Percentiles rank a stretch among this genome's conserved stretches.
phyloP scores from a whole-genome alignment of 2,113 vertebrate genomes.

The Thalassarche chlororhynchos region DNA sequence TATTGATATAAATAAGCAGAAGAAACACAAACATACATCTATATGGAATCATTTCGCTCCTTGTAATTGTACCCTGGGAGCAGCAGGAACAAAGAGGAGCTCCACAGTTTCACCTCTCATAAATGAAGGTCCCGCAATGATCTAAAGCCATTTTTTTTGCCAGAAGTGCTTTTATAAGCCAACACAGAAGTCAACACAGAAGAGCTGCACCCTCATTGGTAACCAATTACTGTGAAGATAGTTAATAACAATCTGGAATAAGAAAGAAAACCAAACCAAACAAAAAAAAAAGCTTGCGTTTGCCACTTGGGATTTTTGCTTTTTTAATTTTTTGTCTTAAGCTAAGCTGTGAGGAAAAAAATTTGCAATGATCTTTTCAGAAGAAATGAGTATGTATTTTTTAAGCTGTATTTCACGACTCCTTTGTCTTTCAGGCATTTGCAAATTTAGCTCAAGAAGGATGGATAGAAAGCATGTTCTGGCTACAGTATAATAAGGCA shows the following conservation, averaged over 20 bases:
- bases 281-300: not conserved
- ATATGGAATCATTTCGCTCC: not conserved
- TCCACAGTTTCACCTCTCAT: not conserved
- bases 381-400: not conserved
- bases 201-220: not conserved
- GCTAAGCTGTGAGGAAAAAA: not conserved
- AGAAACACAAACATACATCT: not conserved
- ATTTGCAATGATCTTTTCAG: not conserved
- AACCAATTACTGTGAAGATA: not conserved
- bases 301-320: not conserved
- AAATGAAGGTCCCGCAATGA: not conserved
- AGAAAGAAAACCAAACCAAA: not conserved
- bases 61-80: conserved; percentile 10
- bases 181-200: not conserved
- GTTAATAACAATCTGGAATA: not conserved
- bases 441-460: not conserved
- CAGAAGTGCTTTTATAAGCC: conserved; percentile 1
- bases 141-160: not conserved
- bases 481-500: not conserved
- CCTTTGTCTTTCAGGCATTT: not conserved
- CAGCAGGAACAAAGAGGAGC: not conserved
- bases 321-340: not conserved
- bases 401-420: not conserved
- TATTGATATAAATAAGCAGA: conserved; percentile 21
- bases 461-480: not conserved